Base-by-base conservation (phyloP, 1,140 invertebrate genomes). In the Sogatella furcifera region DNA sequence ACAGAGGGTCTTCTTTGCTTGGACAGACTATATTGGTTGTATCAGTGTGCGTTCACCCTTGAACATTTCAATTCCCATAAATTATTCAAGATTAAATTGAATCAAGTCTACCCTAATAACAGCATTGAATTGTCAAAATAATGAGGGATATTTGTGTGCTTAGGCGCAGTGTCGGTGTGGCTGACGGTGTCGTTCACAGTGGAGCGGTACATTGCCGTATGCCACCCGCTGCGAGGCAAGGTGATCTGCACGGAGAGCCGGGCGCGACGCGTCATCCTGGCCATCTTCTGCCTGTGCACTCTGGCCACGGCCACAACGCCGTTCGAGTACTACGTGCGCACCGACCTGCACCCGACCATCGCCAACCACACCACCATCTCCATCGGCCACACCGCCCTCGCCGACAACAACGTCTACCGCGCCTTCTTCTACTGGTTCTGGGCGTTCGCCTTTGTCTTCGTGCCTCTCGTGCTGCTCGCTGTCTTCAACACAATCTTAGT, bases 181-280 rank as follows among this genome's bases (percentile, higher is more conserved):
- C 72, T 90, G 54, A 88, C 84, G 24, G 85, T 88, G 4, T 82
- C 84, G 28, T 90, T 90, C 70, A 90, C 87, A 3, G 77, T 89
- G 57, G 87, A 90, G 72, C 73, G 86, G 44, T 90, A 87, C 75
- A 84, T 89, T 55, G 86, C 84, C 24, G 85, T 90, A 5, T 83
- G 84, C 63, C 81, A 88, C 74, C 88, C 88, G 19, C 83, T 90
- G 68, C 79, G 81, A 63, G 84, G 87, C 21, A 84, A 84, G 72
- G 77, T 83, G 31, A 77, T 84, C 65, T 86, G 84, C 68, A 87
- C 85, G 2, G 81, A 84, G 64, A 73, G 72, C 34, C 69, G 79
- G 65, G 80, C 80, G 34, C 77, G 79, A 67, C 76, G 70, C 63
- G 80, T 88, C 49, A 84, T 85, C 10, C 81, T 88, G 8, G 79